Conservation (phyloP, 2,113 vertebrate genomes). For the Sterrhoptilus dennistouni region DNA sequence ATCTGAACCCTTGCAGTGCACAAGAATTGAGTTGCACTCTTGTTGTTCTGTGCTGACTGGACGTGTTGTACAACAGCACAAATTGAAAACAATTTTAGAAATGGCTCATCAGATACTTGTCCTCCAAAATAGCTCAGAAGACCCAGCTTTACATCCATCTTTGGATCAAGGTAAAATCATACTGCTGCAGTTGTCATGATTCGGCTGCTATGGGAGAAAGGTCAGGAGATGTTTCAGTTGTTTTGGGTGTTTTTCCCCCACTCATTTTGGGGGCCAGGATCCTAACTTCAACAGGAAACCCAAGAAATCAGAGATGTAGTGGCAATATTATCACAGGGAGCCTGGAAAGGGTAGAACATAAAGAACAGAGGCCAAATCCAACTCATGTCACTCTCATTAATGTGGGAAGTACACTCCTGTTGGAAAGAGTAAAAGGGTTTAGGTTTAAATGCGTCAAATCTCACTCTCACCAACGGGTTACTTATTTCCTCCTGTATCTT, state of each 20-base stretch:
- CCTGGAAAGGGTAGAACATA: background rate
- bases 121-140: background rate
- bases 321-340: background rate
- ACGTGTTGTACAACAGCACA: background rate
- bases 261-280: background rate
- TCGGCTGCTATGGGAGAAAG: background rate
- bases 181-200: background rate
- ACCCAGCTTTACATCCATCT: background rate
- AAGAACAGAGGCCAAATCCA: background rate
- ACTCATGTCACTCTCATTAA: background rate
- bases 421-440: background rate
- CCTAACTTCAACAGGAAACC: background rate
- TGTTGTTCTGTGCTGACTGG: background rate
- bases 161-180: background rate
- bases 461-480: background rate
- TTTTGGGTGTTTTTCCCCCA: rapidly evolving
- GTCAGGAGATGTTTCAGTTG: background rate
- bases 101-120: background rate
- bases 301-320: background rate
- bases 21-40: background rate
- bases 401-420: no score
- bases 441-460: background rate
- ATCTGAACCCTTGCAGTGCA: background rate
- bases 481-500: background rate
- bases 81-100: background rate